Evolutionary conservation across 2,797 vertebrate species (phyloP).

Genomic region (Allobates femoralis): DNA sequence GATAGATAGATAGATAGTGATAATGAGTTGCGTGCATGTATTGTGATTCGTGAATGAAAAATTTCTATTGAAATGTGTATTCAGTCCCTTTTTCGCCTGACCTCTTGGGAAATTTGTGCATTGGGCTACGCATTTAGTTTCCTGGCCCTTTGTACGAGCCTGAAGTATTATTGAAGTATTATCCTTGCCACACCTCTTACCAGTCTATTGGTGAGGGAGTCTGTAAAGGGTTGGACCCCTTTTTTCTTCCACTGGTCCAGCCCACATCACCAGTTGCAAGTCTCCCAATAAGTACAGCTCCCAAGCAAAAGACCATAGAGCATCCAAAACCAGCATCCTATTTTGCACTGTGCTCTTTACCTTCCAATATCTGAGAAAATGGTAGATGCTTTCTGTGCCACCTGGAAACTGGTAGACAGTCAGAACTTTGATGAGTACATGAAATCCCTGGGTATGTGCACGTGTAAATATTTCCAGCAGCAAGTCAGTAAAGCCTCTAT

Average conservation of each 20-base stretch:
- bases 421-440: conserved; percentile 94
- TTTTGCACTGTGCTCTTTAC: conserved; percentile 17
- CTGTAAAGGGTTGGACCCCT: conserved; percentile 55
- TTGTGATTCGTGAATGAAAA: background rate
- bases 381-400: conserved; percentile 93
- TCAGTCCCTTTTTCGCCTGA: background rate
- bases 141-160: conserved; percentile 72
- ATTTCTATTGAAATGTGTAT: background rate
- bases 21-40: background rate
- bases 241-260: conserved; percentile 62
- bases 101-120: conserved; percentile 14
- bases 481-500: conserved; percentile 19
- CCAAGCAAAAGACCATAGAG: conserved; percentile 21
- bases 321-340: conserved; percentile 42
- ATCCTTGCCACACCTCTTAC: conserved; percentile 48
- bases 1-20: no score
- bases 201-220: conserved; percentile 61
- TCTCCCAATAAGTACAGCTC: conserved; percentile 62
- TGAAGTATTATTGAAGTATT: conserved; percentile 62
- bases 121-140: conserved; percentile 61
- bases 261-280: conserved; percentile 60
- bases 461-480: conserved; percentile 14
- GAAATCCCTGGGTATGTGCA: conserved; percentile 87
- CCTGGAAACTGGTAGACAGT: conserved; percentile 91
- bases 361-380: conserved; percentile 72